Conservation (phyloP, 2,797 vertebrate genomes). For the Aldrovandia affinis region DNA sequence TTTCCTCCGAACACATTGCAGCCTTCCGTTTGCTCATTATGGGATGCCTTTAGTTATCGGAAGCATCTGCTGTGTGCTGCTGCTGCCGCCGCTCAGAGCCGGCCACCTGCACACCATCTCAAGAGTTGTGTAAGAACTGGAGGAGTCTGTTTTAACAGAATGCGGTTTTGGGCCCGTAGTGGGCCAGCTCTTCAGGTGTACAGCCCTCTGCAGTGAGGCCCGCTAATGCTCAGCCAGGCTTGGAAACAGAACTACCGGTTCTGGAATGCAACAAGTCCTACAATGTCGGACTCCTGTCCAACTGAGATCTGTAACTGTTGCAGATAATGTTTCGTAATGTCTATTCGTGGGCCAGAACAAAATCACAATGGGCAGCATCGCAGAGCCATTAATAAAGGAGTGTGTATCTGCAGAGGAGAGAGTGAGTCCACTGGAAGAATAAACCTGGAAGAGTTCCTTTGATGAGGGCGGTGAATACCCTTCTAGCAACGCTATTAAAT, state of each 20-base stretch:
- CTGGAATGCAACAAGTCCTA: neutral
- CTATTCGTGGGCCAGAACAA: constrained; percentile 1
- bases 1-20: neutral
- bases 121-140: neutral
- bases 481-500: neutral
- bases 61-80: constrained; percentile 6
- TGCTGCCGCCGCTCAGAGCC: neutral
- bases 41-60: neutral
- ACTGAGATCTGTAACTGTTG: neutral
- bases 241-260: neutral
- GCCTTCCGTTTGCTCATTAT: neutral
- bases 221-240: neutral
- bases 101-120: neutral
- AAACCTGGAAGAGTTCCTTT: neutral
- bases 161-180: neutral
- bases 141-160: neutral
- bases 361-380: neutral
- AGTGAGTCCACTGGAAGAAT: too few relatives aligned
- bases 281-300: neutral
- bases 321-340: neutral
- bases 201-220: neutral
- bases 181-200: neutral
- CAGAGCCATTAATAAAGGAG: constrained; percentile 16
- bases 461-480: neutral
- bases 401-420: neutral